Evolutionary conservation across 2,797 vertebrate species (phyloP).

Genomic region (Rhyacichthys aspro): DNA sequence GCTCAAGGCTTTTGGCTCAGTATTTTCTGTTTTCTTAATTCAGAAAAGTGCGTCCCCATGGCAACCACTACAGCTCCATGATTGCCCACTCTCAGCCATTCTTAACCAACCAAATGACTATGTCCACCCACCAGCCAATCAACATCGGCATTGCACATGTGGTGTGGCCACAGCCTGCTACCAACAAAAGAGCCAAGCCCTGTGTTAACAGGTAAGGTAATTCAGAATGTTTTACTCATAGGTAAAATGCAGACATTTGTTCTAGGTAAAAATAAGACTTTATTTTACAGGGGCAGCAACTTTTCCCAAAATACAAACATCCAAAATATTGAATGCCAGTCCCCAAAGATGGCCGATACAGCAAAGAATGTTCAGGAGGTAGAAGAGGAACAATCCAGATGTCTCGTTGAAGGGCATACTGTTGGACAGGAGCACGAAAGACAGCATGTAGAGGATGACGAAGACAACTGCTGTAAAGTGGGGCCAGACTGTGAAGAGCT

Average conservation of each 20-base stretch:
- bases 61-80: slow-evolving; percentile 93
- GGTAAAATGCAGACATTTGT: neutral
- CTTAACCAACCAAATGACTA: slow-evolving; percentile 94
- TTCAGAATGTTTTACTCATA: neutral
- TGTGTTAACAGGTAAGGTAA: slow-evolving; percentile 90
- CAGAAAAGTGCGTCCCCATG: slow-evolving; percentile 95
- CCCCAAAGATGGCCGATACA: slow-evolving; percentile 91
- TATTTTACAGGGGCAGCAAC: slow-evolving; percentile 80
- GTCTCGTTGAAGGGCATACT: slow-evolving; percentile 75
- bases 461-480: slow-evolving; percentile 80
- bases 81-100: slow-evolving; percentile 94
- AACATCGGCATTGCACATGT: slow-evolving; percentile 98
- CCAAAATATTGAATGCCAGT: slow-evolving; percentile 88
- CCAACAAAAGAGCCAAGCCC: slow-evolving; percentile 91
- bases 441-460: slow-evolving; percentile 64
- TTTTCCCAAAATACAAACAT: slow-evolving; percentile 88
- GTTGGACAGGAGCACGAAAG: slow-evolving; percentile 77
- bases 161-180: slow-evolving; percentile 94
- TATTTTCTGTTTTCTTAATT: slow-evolving; percentile 62
- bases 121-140: slow-evolving; percentile 95
- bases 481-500: slow-evolving; percentile 81
- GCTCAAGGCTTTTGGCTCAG: slow-evolving; percentile 58
- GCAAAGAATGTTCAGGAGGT: slow-evolving; percentile 85
- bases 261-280: neutral
- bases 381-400: slow-evolving; percentile 79